A percentile compares a stretch with the other conserved stretches of the same genome.
phyloP scores from a whole-genome alignment of 2,888 invertebrate species.

The Spilosoma lubricipeda region DNA sequence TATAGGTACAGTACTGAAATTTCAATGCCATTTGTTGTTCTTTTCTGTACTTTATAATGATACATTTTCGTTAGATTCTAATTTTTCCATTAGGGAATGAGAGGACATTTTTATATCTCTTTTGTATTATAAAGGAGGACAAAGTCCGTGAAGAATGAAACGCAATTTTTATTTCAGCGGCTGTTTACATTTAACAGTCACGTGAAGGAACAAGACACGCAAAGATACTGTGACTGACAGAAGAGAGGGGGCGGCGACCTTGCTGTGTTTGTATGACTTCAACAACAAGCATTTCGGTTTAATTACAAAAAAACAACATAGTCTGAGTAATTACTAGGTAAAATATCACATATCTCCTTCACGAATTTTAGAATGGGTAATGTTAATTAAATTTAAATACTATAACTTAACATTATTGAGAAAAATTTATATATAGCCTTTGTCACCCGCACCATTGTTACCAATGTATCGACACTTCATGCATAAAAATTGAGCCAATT shows the following conservation, averaged over 20 bases:
- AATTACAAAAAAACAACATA: slow-evolving; percentile 11
- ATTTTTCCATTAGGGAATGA: background rate
- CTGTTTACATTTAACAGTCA: slow-evolving; percentile 33
- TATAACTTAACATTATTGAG: no score
- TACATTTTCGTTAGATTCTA: background rate
- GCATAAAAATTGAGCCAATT: no score
- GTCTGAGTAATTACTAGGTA: background rate
- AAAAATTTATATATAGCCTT: no score
- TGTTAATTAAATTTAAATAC: no score
- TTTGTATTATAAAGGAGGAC: background rate
- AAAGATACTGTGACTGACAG: slow-evolving; percentile 59
- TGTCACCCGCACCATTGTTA: no score
- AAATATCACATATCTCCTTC: background rate
- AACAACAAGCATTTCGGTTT: slow-evolving; percentile 38
- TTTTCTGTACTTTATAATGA: background rate
- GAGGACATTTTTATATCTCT: background rate
- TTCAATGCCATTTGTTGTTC: background rate
- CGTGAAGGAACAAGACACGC: slow-evolving; percentile 34
- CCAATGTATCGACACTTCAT: no score
- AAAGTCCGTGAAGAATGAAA: background rate
- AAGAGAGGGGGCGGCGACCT: slow-evolving; percentile 58
- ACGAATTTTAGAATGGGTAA: background rate
- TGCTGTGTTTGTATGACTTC: slow-evolving; percentile 59
- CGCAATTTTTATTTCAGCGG: slow-evolving; percentile 25
- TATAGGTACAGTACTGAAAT: background rate